Evolutionary conservation across 2,888 invertebrate genomes (phyloP).

Genomic region (Hirtodrosophila histrioides): DNA sequence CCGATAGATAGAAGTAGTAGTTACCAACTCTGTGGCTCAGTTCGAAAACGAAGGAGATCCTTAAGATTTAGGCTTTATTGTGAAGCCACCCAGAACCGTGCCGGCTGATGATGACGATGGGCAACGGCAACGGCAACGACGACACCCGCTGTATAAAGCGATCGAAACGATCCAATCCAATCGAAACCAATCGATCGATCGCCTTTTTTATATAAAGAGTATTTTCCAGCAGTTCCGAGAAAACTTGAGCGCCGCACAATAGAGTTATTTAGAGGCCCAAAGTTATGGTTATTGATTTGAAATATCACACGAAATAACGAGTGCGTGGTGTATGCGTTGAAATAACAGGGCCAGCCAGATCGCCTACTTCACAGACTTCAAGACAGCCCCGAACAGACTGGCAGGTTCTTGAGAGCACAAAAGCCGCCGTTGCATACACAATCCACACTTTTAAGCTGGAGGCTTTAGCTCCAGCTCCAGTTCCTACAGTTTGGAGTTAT

Average conservation of each 20-base stretch:
- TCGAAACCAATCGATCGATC: constrained; percentile 23
- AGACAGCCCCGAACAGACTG: constrained; percentile 32
- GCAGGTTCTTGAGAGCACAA: constrained; percentile 58
- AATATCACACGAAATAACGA: constrained; percentile 64
- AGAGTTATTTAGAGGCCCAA: constrained; percentile 77
- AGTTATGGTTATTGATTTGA: constrained; percentile 79
- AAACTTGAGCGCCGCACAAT: constrained; percentile 76
- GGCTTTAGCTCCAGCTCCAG: constrained; percentile 31
- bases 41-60: constrained; percentile 2
- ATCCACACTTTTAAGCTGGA: constrained; percentile 26
- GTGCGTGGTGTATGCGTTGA: constrained; percentile 63
- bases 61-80: constrained; percentile 25
- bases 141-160: constrained; percentile 62
- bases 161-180: constrained; percentile 11
- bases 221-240: constrained; percentile 70
- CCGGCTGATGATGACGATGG: not conserved
- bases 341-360: constrained; percentile 73
- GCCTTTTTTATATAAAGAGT: constrained; percentile 14
- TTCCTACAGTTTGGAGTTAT: constrained; percentile 12
- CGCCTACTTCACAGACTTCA: constrained; percentile 46
- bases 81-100: constrained; percentile 68
- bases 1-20: constrained; percentile 57
- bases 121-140: constrained; percentile 7
- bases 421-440: constrained; percentile 50
- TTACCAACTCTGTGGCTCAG: constrained; percentile 9